Conservation (phyloP, 35 echinoderm and acorn worm species). For the Nesometra sesokonis region DNA sequence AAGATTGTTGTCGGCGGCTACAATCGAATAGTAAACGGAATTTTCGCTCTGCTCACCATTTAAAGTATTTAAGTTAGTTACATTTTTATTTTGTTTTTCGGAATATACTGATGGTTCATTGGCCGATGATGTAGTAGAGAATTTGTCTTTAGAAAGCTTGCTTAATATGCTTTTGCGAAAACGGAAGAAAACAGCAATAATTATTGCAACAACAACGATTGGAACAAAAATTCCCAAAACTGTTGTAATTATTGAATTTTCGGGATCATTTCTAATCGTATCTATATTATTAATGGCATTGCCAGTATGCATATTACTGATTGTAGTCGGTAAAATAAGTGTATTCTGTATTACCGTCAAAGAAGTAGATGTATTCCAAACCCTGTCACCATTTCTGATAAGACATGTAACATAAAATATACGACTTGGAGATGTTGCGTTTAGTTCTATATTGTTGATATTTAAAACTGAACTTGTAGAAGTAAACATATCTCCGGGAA, state of each 20-base stretch:
- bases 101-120: neutral
- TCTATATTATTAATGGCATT: neutral
- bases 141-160: too few species aligned
- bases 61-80: neutral
- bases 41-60: neutral
- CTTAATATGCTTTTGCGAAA: neutral
- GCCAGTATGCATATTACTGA: too few species aligned
- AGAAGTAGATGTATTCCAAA: neutral
- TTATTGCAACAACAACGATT: neutral
- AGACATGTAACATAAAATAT: neutral
- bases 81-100: neutral
- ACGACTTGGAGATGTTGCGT: neutral
- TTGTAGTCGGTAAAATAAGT: neutral
- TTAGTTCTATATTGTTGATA: neutral
- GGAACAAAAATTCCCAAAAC: neutral
- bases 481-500: neutral
- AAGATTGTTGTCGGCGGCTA: neutral
- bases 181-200: neutral
- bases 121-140: neutral
- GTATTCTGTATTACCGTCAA: neutral
- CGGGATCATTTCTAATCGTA: neutral
- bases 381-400: neutral
- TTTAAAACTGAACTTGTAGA: neutral
- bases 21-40: neutral
- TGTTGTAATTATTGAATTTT: neutral